Percentiles rank a stretch among this genome's conserved stretches.
Evolutionary conservation across 2,113 vertebrate species (phyloP).

Genomic region (Podarcis cretensis): DNA sequence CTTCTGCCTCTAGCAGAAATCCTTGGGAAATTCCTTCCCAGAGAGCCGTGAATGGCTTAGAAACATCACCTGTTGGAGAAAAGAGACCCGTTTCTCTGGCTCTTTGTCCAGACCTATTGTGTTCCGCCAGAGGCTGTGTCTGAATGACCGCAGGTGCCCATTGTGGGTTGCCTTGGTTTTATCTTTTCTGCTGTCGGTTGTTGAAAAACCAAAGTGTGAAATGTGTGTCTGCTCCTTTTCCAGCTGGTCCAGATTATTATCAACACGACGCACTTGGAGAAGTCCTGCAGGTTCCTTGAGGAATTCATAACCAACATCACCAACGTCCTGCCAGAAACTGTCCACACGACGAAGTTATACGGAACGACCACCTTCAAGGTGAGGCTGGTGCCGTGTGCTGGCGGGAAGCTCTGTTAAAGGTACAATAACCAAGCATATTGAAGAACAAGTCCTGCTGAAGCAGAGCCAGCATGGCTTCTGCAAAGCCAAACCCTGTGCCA

Average conservation of each 20-base stretch:
- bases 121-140: conserved; percentile 26
- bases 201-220: not conserved
- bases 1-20: conserved; percentile 64
- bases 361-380: conserved; percentile 98
- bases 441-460: too few relatives aligned
- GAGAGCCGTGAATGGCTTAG: conserved; percentile 34
- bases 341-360: conserved; percentile 93
- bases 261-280: conserved; percentile 96
- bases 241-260: conserved; percentile 98
- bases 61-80: conserved; percentile 60
- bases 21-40: conserved; percentile 68
- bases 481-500: too few relatives aligned
- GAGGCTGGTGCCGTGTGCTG: not conserved
- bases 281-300: conserved; percentile 94
- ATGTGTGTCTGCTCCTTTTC: not conserved
- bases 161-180: rapidly evolving
- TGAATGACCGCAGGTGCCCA: not conserved
- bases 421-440: too few relatives aligned
- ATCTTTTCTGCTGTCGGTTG: not conserved
- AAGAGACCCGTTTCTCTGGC: conserved; percentile 51
- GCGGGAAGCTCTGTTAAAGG: too few relatives aligned
- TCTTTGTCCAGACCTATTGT: not conserved
- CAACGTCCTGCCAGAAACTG: conserved; percentile 90
- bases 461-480: too few relatives aligned
- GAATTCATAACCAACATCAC: conserved; percentile 99